phyloP scores from a whole-genome alignment of 2,797 vertebrate species.

The Vultur gryphus region DNA sequence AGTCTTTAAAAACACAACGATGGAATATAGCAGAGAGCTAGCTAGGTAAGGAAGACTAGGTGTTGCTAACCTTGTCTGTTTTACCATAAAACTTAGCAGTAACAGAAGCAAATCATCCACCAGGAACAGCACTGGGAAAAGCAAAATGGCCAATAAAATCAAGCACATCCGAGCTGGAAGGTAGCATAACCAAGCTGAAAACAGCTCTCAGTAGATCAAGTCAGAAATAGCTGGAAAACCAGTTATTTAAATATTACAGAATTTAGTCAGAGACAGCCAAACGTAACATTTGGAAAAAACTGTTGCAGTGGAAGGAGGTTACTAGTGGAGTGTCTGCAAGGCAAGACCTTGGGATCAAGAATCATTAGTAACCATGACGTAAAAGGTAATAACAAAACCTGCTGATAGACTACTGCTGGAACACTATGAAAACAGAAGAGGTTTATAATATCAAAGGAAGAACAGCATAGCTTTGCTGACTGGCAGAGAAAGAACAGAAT shows the following conservation, averaged over 20 bases:
- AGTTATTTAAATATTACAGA: neutral
- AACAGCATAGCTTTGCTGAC: neutral
- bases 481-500: neutral
- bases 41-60: neutral
- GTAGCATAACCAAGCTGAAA: neutral
- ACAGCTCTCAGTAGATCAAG: neutral
- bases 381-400: neutral
- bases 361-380: accelerated
- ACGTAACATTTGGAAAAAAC: neutral
- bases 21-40: neutral
- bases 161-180: neutral
- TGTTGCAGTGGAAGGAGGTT: neutral
- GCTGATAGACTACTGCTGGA: neutral
- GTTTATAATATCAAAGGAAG: neutral
- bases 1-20: neutral
- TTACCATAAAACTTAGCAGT: neutral
- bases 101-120: neutral
- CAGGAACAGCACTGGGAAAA: neutral
- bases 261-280: neutral
- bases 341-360: neutral
- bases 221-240: neutral
- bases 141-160: neutral
- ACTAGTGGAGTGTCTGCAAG: neutral
- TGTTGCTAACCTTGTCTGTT: neutral
- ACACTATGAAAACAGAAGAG: neutral